Percentiles rank a stretch among this genome's conserved stretches.
phyloP scores from a whole-genome alignment of 2,113 vertebrate genomes.

The Pimephales promelas region DNA sequence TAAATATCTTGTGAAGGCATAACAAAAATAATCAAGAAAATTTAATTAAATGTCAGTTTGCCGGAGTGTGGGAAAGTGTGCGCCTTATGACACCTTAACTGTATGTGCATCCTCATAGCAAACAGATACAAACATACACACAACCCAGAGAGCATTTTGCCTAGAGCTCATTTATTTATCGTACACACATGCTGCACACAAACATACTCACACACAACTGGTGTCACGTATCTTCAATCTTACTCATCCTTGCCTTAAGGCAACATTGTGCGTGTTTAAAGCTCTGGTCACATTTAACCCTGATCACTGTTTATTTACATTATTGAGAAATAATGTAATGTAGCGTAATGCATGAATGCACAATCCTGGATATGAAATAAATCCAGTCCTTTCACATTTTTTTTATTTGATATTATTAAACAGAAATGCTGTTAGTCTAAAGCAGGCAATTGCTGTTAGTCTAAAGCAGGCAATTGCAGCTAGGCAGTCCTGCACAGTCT shows the following conservation, averaged over 20 bases:
- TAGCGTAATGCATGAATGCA: neutral
- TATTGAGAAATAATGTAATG: neutral
- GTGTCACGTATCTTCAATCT: constrained; percentile 22
- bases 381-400: neutral
- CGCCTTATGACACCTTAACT: constrained; percentile 8
- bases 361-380: neutral
- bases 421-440: neutral
- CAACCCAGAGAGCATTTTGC: constrained; percentile 11
- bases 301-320: neutral
- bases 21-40: constrained; percentile 11
- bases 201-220: neutral
- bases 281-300: neutral
- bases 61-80: constrained; percentile 25
- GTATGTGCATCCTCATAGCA: neutral
- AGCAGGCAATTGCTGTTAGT: constrained; percentile 1
- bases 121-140: neutral
- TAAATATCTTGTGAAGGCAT: neutral
- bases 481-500: neutral
- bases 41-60: neutral
- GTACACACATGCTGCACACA: neutral
- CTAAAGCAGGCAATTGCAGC: neutral
- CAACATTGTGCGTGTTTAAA: neutral
- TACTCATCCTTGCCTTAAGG: constrained; percentile 10
- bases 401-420: neutral
- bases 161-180: constrained; percentile 18